Conservation (phyloP, 2,888 invertebrate genomes). For the Zaprionus bogoriensis region DNA sequence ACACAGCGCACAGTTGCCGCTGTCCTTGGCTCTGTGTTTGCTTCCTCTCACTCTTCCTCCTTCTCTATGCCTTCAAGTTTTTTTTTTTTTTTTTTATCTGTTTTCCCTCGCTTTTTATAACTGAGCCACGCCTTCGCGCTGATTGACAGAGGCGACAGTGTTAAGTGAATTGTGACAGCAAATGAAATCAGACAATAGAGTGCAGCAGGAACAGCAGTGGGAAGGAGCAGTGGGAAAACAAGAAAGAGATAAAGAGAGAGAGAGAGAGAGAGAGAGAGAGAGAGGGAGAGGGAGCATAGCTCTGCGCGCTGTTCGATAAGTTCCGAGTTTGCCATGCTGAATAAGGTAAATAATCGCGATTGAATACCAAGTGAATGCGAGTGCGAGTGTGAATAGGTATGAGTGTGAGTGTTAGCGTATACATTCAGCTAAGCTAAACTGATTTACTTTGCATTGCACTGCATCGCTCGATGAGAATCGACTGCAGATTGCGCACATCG, state of each 20-base stretch:
- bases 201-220: not conserved
- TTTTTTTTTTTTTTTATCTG: not conserved
- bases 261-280: too few species aligned
- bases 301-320: not conserved
- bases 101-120: not conserved
- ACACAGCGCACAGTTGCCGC: not conserved
- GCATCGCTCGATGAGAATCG: too few species aligned
- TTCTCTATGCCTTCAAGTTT: not conserved
- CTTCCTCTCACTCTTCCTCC: not conserved
- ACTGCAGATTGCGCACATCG: not conserved
- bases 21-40: not conserved
- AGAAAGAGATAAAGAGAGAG: too few species aligned
- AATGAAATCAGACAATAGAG: conserved; percentile 44
- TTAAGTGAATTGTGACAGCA: conserved; percentile 43
- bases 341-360: too few species aligned
- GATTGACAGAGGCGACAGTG: conserved; percentile 30
- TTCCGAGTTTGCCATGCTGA: too few species aligned
- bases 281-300: too few species aligned
- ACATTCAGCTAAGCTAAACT: conserved; percentile 4
- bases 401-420: not conserved
- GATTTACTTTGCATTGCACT: conserved; percentile 17
- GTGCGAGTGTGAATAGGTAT: not conserved
- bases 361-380: conserved; percentile 4
- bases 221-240: not conserved
- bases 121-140: not conserved